A percentile compares a stretch with the other conserved stretches of the same genome.
Evolutionary conservation across 1,140 invertebrate species (phyloP).

Genomic region (Trypoxylus dichotomus): DNA sequence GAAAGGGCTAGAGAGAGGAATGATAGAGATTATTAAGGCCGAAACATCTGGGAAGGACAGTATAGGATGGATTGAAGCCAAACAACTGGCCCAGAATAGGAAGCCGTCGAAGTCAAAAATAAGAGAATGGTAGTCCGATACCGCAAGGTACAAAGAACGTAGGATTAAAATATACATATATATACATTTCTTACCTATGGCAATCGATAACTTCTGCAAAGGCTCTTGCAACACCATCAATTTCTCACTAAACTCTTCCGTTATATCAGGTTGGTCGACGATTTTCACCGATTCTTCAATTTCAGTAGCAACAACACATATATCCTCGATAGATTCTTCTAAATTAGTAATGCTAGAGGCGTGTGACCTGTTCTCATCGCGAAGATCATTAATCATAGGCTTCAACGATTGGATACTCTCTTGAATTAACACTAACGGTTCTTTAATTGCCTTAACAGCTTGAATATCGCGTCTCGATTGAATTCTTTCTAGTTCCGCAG

Average conservation of each 20-base stretch:
- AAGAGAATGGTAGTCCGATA: no score
- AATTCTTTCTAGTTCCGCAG: neutral
- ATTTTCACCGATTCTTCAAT: neutral
- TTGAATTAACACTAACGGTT: slow-evolving; percentile 11
- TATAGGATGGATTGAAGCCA: no score
- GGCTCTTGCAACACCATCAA: slow-evolving; percentile 8
- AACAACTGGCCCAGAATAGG: no score
- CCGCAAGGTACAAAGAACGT: no score
- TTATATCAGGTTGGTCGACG: neutral
- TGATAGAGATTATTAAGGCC: no score
- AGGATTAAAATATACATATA: no score
- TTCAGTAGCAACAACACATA: neutral
- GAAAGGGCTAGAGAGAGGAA: no score
- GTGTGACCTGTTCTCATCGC: neutral
- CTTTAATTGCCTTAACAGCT: slow-evolving; percentile 1
- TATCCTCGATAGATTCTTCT: neutral
- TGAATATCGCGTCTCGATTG: slow-evolving; percentile 26
- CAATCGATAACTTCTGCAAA: slow-evolving; percentile 28
- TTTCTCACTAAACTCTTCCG: neutral
- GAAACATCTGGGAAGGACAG: no score
- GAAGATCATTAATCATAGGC: slow-evolving; percentile 8
- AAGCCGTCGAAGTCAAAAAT: no score
- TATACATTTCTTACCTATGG: neutral
- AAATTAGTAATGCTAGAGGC: neutral
- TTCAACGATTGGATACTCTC: slow-evolving; percentile 28